A percentile compares a stretch with the other conserved stretches of the same genome.
Evolutionary conservation across 2,888 invertebrate genomes (phyloP).

Genomic region (Chamaedrilus cognettii): DNA sequence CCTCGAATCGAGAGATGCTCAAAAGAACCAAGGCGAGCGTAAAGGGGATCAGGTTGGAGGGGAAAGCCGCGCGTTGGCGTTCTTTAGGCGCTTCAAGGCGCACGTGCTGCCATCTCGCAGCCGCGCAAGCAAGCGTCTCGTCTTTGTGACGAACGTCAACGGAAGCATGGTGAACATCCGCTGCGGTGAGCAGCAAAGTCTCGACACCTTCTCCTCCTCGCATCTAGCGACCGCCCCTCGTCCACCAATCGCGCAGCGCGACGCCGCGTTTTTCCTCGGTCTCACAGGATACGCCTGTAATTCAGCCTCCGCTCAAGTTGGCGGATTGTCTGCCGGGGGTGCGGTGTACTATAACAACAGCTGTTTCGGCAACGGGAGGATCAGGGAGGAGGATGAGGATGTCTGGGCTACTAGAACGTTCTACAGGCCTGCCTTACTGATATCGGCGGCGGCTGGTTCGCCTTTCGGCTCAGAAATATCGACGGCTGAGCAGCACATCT

Average conservation of each 20-base stretch:
- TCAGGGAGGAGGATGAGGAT: neutral
- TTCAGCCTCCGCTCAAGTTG: too few species aligned
- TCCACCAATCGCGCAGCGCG: neutral
- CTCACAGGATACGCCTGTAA: too few species aligned
- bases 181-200: slow-evolving; percentile 20
- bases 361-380: neutral
- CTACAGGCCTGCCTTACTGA: neutral
- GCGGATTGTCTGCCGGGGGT: too few species aligned
- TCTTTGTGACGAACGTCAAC: slow-evolving; percentile 30
- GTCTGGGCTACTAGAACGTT: neutral
- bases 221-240: neutral
- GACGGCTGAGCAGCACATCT: neutral
- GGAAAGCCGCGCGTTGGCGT: too few species aligned
- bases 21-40: too few species aligned
- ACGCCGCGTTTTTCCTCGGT: too few species aligned
- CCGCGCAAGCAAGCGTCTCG: slow-evolving; percentile 7
- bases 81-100: neutral
- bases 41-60: too few species aligned
- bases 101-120: neutral
- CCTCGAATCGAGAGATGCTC: too few species aligned
- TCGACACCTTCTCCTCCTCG: slow-evolving; percentile 20
- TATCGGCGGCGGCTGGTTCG: neutral
- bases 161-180: slow-evolving; percentile 38
- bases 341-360: neutral
- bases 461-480: neutral